A percentile compares a stretch with the other conserved stretches of the same genome.
Conservation (phyloP, 2,113 vertebrate species). For the Dicentrarchus labrax region DNA sequence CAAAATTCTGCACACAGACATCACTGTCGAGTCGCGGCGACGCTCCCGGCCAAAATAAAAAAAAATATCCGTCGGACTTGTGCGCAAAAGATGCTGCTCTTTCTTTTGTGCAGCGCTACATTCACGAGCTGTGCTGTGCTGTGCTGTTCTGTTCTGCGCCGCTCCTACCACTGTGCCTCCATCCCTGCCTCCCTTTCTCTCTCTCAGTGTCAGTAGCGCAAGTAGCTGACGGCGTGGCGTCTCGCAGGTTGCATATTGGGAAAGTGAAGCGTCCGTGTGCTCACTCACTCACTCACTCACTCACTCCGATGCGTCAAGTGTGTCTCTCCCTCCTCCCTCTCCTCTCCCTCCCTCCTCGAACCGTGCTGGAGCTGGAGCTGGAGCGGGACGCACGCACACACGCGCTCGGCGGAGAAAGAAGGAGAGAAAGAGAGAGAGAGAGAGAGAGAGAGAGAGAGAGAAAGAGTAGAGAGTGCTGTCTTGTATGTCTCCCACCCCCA, state of each 20-base stretch:
- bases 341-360: constrained; percentile 32
- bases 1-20: constrained; percentile 51
- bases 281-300: constrained; percentile 34
- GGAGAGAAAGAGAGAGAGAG: constrained; percentile 8
- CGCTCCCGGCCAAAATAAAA: constrained; percentile 36
- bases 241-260: constrained; percentile 68
- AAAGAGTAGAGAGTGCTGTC: constrained; percentile 42
- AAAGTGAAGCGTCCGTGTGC: constrained; percentile 67
- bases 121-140: constrained; percentile 17
- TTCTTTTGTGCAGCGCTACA: constrained; percentile 32
- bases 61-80: constrained; percentile 60
- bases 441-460: neutral
- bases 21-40: constrained; percentile 57
- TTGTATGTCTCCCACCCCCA: constrained; percentile 42
- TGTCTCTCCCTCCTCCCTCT: neutral
- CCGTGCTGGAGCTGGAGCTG: constrained; percentile 24
- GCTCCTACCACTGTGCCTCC: constrained; percentile 57
- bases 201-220: constrained; percentile 44
- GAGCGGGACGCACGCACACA: constrained; percentile 50
- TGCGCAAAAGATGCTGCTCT: constrained; percentile 46
- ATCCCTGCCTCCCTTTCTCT: constrained; percentile 33
- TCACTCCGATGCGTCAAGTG: constrained; percentile 77
- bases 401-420: constrained; percentile 7
- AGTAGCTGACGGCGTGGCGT: constrained; percentile 56
- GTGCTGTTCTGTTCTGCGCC: constrained; percentile 1